Evolutionary conservation across 2,888 invertebrate species (phyloP).

Genomic region (Julus scandinavius): DNA sequence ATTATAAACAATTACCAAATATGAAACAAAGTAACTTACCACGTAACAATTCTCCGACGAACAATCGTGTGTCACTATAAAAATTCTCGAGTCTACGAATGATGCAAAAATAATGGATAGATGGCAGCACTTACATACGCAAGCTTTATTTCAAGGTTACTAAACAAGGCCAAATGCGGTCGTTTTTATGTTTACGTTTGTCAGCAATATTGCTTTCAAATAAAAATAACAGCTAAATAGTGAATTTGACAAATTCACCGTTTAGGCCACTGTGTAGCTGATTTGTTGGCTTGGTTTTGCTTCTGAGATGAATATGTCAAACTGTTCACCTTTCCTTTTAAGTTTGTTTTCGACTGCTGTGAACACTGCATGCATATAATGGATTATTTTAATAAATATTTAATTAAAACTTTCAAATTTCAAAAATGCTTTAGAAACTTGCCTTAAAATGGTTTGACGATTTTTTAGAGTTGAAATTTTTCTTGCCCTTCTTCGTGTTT

Average conservation of each 20-base stretch:
- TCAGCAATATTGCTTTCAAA: neutral
- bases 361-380: neutral
- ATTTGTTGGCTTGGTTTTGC: neutral
- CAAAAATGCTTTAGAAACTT: neutral
- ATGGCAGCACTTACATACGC: neutral
- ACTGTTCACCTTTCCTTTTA: neutral
- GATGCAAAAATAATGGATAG: neutral
- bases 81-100: neutral
- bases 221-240: neutral
- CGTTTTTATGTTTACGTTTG: neutral
- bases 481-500: neutral
- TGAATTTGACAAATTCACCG: neutral
- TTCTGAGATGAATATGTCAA: constrained; percentile 20
- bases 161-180: neutral
- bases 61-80: neutral
- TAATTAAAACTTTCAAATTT: neutral
- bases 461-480: neutral
- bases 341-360: neutral
- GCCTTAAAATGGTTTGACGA: neutral
- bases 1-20: no score
- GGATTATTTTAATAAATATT: neutral
- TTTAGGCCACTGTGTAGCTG: neutral
- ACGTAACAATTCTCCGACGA: neutral
- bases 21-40: neutral
- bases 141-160: neutral